phyloP scores from a whole-genome alignment of 2,888 invertebrate genomes.

The Trissolcus brochymenae region DNA sequence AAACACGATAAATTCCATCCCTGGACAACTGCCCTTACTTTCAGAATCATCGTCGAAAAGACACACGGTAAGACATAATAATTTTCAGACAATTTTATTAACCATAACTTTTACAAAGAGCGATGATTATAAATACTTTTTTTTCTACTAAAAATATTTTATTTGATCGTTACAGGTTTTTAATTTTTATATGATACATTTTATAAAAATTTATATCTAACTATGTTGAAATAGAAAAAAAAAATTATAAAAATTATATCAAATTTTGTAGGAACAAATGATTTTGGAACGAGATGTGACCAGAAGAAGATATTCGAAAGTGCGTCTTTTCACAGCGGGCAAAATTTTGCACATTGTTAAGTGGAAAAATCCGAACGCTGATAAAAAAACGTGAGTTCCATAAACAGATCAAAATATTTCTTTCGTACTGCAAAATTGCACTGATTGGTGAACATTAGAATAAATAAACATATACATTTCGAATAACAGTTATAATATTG shows the following conservation, averaged over 20 bases:
- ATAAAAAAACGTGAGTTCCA: slow-evolving; percentile 57
- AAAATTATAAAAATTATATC: slow-evolving; percentile 9
- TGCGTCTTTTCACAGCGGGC: slow-evolving; percentile 86
- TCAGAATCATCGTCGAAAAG: slow-evolving; percentile 74
- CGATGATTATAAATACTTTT: slow-evolving; percentile 1
- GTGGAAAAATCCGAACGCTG: slow-evolving; percentile 80
- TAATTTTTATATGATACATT: too few species aligned
- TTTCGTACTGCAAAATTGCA: background rate
- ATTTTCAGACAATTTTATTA: background rate
- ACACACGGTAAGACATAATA: slow-evolving; percentile 76
- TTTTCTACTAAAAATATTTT: background rate
- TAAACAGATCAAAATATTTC: too few species aligned
- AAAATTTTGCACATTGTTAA: slow-evolving; percentile 87
- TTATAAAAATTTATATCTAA: too few species aligned
- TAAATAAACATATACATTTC: slow-evolving; percentile 1
- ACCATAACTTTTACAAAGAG: too few species aligned
- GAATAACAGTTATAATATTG: background rate
- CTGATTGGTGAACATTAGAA: slow-evolving; percentile 44
- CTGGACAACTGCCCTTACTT: slow-evolving; percentile 77
- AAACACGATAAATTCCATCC: slow-evolving; percentile 70
- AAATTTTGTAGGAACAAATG: slow-evolving; percentile 79
- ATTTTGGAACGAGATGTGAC: slow-evolving; percentile 82
- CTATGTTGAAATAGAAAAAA: background rate
- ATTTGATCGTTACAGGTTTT: too few species aligned
- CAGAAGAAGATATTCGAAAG: slow-evolving; percentile 83